A percentile compares a stretch with the other conserved stretches of the same genome.
phyloP scores from a whole-genome alignment of 2,797 vertebrate genomes.

The Adelosebastes latens region DNA sequence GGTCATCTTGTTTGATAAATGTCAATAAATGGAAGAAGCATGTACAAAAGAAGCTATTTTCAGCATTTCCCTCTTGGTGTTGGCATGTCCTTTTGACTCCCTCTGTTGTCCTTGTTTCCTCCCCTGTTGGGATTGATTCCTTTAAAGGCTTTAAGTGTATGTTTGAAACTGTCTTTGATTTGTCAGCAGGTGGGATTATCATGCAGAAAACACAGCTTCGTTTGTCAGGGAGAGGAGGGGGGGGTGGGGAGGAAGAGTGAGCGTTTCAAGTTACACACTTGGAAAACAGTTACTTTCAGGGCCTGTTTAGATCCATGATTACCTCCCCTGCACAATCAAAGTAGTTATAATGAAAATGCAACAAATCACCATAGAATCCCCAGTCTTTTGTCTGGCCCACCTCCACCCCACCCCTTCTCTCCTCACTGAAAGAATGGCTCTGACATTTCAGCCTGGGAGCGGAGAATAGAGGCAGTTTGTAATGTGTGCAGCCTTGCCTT shows the following conservation, averaged over 20 bases:
- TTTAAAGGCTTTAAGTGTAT: slow-evolving; percentile 59
- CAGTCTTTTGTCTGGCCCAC: slow-evolving; percentile 56
- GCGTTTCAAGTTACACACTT: slow-evolving; percentile 77
- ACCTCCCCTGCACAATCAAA: slow-evolving; percentile 71
- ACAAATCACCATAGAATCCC: slow-evolving; percentile 75
- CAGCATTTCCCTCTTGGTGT: background rate
- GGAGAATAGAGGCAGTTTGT: slow-evolving; percentile 85
- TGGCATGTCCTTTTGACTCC: slow-evolving; percentile 27
- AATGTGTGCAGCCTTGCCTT: slow-evolving; percentile 84
- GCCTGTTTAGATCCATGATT: slow-evolving; percentile 81
- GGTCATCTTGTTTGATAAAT: background rate
- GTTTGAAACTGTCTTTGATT: slow-evolving; percentile 71
- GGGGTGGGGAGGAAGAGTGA: background rate
- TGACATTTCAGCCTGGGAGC: slow-evolving; percentile 82
- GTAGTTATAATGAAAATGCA: slow-evolving; percentile 80
- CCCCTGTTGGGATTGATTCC: slow-evolving; percentile 64
- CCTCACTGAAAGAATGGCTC: slow-evolving; percentile 73
- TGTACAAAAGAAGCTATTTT: background rate
- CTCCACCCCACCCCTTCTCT: slow-evolving; percentile 42
- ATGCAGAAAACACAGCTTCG: slow-evolving; percentile 69
- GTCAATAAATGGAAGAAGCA: background rate
- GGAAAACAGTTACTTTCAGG: slow-evolving; percentile 78
- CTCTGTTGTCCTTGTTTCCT: slow-evolving; percentile 56
- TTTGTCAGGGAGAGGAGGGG: slow-evolving; percentile 60
- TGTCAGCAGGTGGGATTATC: slow-evolving; percentile 73